Conservation (phyloP, 2,888 invertebrate genomes). For the Drosophila hamatofila region DNA sequence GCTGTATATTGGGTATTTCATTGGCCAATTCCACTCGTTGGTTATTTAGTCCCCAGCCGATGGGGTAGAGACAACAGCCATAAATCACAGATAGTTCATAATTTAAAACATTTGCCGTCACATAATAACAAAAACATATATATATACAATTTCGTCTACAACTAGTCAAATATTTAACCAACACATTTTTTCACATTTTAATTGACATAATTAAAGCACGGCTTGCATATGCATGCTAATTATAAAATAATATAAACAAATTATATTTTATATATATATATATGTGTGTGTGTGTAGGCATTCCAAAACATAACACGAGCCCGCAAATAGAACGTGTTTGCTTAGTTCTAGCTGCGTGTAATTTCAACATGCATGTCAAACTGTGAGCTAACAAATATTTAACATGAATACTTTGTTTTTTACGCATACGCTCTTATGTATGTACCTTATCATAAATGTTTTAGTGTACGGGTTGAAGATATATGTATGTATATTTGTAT, state of each 20-base stretch:
- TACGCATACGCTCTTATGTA: no score
- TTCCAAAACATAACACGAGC: slow-evolving; percentile 5
- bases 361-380: slow-evolving; percentile 1
- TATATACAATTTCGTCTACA: not conserved
- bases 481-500: not conserved
- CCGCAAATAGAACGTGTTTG: slow-evolving; percentile 3
- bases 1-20: not conserved
- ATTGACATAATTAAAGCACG: slow-evolving; percentile 5
- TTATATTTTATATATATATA: not conserved
- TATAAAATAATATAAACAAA: slow-evolving; percentile 12
- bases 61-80: not conserved
- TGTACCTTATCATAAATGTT: not conserved
- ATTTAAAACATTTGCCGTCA: not conserved
- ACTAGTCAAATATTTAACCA: slow-evolving; percentile 1
- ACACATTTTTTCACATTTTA: not conserved
- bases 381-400: not conserved
- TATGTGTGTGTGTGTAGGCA: not conserved
- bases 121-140: not conserved
- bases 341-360: slow-evolving; percentile 8
- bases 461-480: no score
- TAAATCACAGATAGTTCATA: slow-evolving; percentile 1
- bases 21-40: slow-evolving; percentile 8
- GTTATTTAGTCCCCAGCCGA: slow-evolving; percentile 7
- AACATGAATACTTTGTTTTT: not conserved
- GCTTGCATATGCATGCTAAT: slow-evolving; percentile 9